These are phyloP conservation scores for Nasua narica DNA, from an alignment of 2,797 vertebrate genomes.

Conservation along the genomic window DNA sequence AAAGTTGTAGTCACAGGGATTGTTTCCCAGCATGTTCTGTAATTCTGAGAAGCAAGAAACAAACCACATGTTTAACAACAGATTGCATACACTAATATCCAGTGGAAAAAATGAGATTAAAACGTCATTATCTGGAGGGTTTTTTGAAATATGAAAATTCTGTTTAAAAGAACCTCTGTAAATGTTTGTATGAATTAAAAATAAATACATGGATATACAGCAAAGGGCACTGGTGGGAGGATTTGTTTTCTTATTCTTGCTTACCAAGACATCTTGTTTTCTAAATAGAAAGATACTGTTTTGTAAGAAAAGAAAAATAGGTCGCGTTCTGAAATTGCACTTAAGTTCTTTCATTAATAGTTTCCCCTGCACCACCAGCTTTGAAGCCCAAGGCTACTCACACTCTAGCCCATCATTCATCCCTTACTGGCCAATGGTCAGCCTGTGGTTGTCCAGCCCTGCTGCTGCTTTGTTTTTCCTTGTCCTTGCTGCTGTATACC, in stretches of 20 bases:
- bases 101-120: neutral
- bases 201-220: neutral
- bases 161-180: neutral
- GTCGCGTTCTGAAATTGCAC: neutral
- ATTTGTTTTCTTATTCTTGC: constrained; percentile 28
- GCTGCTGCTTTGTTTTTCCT: neutral
- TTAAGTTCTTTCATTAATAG: neutral
- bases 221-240: neutral
- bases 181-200: neutral
- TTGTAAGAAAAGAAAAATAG: neutral
- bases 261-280: neutral
- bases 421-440: too few species aligned
- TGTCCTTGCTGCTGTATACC: neutral
- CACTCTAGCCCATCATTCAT: neutral
- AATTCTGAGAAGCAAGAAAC: neutral
- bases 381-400: neutral
- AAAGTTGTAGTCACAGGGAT: neutral
- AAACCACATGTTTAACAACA: neutral
- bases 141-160: neutral
- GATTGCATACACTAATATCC: neutral
- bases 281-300: neutral
- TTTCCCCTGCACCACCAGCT: neutral
- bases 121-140: neutral
- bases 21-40: neutral
- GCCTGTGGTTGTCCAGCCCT: neutral